A percentile compares a stretch with the other conserved stretches of the same genome.
phyloP scores from a whole-genome alignment of 2,113 vertebrate species.

The Ceyx margarethae region DNA sequence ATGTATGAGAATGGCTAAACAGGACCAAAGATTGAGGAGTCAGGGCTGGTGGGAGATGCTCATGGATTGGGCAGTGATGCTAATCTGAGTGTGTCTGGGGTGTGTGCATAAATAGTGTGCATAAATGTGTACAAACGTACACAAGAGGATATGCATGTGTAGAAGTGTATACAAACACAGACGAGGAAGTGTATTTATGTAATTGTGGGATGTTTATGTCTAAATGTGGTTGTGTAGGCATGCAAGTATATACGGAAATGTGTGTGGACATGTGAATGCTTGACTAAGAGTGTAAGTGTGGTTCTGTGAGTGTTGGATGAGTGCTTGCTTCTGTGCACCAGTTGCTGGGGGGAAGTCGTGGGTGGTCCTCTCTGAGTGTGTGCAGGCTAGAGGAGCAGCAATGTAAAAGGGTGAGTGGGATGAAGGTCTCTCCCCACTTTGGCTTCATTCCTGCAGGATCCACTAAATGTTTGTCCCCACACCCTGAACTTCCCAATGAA shows the following conservation, averaged over 20 bases:
- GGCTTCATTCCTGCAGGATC: background rate
- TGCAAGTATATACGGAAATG: background rate
- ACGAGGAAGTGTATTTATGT: background rate
- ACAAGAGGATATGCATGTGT: background rate
- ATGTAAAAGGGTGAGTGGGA: background rate
- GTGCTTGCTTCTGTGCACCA: background rate
- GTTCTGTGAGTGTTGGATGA: background rate
- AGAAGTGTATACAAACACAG: background rate
- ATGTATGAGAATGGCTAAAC: background rate
- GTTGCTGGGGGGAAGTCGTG: background rate
- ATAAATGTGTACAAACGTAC: background rate
- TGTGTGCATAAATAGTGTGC: too few species aligned
- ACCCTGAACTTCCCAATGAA: constrained; percentile 52
- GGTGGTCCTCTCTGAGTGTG: background rate
- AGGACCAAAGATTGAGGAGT: fast-evolving
- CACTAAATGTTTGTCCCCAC: background rate
- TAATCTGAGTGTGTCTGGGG: background rate
- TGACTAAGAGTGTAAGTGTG: background rate
- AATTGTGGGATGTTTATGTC: background rate
- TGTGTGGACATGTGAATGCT: fast-evolving
- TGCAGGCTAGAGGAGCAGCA: background rate
- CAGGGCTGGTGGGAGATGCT: background rate
- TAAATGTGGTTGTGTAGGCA: background rate
- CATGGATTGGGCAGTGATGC: background rate
- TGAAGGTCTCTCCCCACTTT: background rate